These are phyloP conservation scores for Tyrophagus putrescentiae DNA, from an alignment of 1,140 invertebrate genomes.

Conservation along the genomic window DNA sequence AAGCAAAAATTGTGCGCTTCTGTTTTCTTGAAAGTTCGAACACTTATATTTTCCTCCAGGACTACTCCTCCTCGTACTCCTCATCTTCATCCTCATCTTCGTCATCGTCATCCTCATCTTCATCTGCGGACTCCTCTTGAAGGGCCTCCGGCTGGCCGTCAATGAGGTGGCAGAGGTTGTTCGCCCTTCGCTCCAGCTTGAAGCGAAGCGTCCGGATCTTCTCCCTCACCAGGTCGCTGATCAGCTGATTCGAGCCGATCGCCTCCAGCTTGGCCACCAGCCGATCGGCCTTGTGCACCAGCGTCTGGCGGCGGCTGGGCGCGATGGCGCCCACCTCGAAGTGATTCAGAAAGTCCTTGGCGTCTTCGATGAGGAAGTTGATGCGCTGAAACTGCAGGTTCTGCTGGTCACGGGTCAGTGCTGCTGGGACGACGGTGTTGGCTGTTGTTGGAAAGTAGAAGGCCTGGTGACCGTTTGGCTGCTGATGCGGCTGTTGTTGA, in stretches of 20 bases:
- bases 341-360: not conserved
- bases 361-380: not conserved
- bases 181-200: not conserved
- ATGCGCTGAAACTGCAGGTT: not conserved
- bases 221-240: not conserved
- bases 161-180: constrained; percentile 1
- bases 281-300: not conserved
- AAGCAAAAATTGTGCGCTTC: no score
- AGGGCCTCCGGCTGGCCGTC: not conserved
- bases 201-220: not conserved
- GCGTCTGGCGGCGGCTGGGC: not conserved
- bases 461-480: no score
- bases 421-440: no score
- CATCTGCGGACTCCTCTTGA: not conserved
- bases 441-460: no score
- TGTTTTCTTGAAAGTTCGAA: no score
- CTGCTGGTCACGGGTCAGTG: not conserved
- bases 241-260: not conserved
- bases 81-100: not conserved
- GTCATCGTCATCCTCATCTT: not conserved
- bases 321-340: not conserved
- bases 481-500: no score
- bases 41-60: no score
- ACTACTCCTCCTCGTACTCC: no score
- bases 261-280: not conserved